Base-by-base conservation (phyloP, 2,888 invertebrate genomes). In the Ellobium chinense region DNA sequence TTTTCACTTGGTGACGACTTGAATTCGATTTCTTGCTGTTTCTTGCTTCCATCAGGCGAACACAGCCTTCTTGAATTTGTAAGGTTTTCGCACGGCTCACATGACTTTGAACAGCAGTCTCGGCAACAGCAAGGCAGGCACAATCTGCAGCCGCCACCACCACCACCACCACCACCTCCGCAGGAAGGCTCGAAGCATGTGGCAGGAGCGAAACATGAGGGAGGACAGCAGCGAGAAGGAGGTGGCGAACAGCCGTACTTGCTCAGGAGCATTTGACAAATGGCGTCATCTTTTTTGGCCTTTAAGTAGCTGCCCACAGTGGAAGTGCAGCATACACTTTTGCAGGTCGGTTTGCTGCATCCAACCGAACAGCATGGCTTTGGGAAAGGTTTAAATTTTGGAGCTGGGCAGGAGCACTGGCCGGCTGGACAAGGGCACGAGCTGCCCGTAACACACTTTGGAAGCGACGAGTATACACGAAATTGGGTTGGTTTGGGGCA, bases 51-150 rank as follows among this genome's bases (percentile, higher is more conserved):
- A 1, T 27, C 76, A 4, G 76, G 76, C 4, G 76, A 76, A 2
- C 39, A 27, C 14, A 54, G 76, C 34, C 66, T 76, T 24, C 76
- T 65, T 1, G 76, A 76, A 34, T 76, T 29, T n/a, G 76, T 76
- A 46, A 56, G 66, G 76, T 74, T 63, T 21, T 66, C 66, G 12
- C 24, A 21, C n/a, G 9, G 56, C 21, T 65, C 65, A 65, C 29
- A 24, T 24, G n/a, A n/a, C n/a, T n/a, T n/a, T n/a, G n/a, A n/a
- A n/a, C n/a, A n/a, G n/a, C n/a, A n/a, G n/a, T n/a, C n/a, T n/a
- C n/a, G n/a, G n/a, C n/a, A 31, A 0, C 46, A 24, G 18, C 54
- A 1, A 2, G 76, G 66, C 9, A 37, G 65, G 21, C 76, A 76
- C 4, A 36, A 1, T 24, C 29, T 76, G 24, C 76, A 76, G 3